Conservation (phyloP, 1,140 invertebrate genomes). For the Halesus radiatus region DNA sequence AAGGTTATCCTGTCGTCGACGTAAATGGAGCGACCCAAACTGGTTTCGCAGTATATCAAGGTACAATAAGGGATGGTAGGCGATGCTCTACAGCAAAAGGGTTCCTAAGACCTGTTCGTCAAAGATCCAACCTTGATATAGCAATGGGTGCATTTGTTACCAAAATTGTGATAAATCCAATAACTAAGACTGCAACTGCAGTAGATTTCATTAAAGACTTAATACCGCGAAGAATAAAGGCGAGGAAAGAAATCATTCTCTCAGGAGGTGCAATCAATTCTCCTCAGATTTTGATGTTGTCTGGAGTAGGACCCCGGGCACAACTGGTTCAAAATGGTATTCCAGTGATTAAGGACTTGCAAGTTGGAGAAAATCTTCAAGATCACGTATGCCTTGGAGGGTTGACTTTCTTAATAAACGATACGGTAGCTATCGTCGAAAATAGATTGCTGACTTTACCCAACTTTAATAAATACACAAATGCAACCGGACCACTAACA, state of each 20-base stretch:
- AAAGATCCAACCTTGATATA: conserved; percentile 84
- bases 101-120: conserved; percentile 84
- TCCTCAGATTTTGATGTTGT: conserved; percentile 89
- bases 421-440: conserved; percentile 84
- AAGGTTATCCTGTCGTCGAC: conserved; percentile 90
- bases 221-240: conserved; percentile 74
- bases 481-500: neutral
- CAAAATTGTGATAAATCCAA: conserved; percentile 78
- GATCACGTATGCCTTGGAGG: conserved; percentile 71
- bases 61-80: conserved; percentile 86
- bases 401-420: conserved; percentile 82
- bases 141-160: conserved; percentile 84
- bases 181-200: conserved; percentile 79
- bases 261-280: conserved; percentile 86
- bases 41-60: conserved; percentile 92
- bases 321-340: conserved; percentile 82
- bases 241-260: conserved; percentile 83
- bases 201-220: conserved; percentile 82
- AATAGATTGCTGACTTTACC: conserved; percentile 82
- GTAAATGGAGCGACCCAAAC: conserved; percentile 88
- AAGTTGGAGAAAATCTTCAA: conserved; percentile 77
- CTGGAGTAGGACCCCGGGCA: conserved; percentile 85
- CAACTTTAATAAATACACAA: conserved; percentile 76
- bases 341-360: conserved; percentile 80
- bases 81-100: conserved; percentile 93